Evolutionary conservation across 2,888 invertebrate genomes (phyloP).

Genomic region (Leuctra nigra): DNA sequence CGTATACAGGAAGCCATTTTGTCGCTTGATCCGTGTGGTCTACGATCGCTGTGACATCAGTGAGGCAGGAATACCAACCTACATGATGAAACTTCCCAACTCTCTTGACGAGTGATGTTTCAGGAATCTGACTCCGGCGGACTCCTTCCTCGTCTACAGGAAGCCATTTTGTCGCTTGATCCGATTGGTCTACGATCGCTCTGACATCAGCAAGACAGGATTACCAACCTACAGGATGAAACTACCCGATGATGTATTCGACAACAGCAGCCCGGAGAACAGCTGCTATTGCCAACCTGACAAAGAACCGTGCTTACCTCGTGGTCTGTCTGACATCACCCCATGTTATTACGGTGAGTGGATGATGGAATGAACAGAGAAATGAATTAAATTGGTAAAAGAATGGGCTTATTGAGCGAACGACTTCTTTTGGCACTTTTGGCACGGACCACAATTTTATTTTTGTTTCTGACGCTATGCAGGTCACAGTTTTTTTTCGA

Average conservation of each 20-base stretch:
- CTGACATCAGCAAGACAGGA: constrained; percentile 5
- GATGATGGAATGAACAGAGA: too few relatives aligned
- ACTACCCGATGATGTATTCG: constrained; percentile 54
- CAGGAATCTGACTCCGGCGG: constrained; percentile 39
- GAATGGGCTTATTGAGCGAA: too few relatives aligned
- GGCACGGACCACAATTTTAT: too few relatives aligned
- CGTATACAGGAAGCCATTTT: constrained; percentile 68
- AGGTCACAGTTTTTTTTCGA: too few relatives aligned
- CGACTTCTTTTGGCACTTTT: too few relatives aligned
- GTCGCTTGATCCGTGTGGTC: constrained; percentile 56
- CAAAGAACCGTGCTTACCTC: constrained; percentile 9
- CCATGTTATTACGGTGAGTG: constrained; percentile 14
- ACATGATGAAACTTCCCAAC: constrained; percentile 49
- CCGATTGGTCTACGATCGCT: constrained; percentile 45
- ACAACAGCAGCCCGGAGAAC: constrained; percentile 32
- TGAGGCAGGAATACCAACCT: background rate
- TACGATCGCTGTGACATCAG: constrained; percentile 37
- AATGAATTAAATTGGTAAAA: too few relatives aligned
- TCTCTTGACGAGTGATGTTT: too few relatives aligned
- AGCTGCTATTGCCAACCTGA: constrained; percentile 16
- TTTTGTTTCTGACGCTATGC: too few relatives aligned
- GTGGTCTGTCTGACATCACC: constrained; percentile 12
- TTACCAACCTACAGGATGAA: constrained; percentile 41
- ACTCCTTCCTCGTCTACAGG: constrained; percentile 56
- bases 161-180: constrained; percentile 70